A percentile compares a stretch with the other conserved stretches of the same genome.
phyloP scores from a whole-genome alignment of 1,140 invertebrate species.

The Trissolcus basalis region DNA sequence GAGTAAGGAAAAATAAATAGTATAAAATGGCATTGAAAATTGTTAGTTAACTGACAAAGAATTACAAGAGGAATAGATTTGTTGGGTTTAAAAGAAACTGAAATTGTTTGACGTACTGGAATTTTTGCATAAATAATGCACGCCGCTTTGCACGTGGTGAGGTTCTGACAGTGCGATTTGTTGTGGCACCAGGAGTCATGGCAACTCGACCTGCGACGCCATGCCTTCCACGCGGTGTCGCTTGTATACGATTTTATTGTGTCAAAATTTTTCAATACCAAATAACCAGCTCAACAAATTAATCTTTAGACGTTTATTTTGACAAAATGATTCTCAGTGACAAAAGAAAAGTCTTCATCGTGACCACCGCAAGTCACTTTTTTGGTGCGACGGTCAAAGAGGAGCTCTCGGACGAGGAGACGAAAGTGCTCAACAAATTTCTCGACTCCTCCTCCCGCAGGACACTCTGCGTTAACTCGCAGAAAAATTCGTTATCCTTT shows the following conservation, averaged over 20 bases:
- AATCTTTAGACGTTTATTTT: background rate
- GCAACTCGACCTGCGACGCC: constrained; percentile 26
- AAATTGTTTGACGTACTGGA: background rate
- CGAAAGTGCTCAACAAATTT: constrained; percentile 65
- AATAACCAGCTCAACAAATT: too few relatives aligned
- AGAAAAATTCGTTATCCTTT: constrained; percentile 55
- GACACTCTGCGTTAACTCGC: constrained; percentile 62
- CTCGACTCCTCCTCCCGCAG: constrained; percentile 65
- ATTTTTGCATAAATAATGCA: background rate
- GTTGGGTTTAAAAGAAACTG: background rate
- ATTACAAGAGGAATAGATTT: too few relatives aligned
- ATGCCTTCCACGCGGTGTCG: constrained; percentile 19
- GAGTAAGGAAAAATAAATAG: too few relatives aligned
- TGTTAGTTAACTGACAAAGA: too few relatives aligned
- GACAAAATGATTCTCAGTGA: constrained; percentile 66
- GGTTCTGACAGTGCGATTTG: constrained; percentile 20
- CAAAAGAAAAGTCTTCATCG: constrained; percentile 62
- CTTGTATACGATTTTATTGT: too few relatives aligned
- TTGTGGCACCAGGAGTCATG: constrained; percentile 36
- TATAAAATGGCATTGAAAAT: too few relatives aligned
- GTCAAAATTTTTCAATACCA: too few relatives aligned
- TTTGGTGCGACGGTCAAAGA: constrained; percentile 59
- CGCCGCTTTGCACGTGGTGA: background rate
- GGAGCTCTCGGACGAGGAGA: constrained; percentile 47
- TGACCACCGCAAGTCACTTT: constrained; percentile 68